Evolutionary conservation across 2,888 invertebrate species (phyloP).

Genomic region (Hipparchia semele): DNA sequence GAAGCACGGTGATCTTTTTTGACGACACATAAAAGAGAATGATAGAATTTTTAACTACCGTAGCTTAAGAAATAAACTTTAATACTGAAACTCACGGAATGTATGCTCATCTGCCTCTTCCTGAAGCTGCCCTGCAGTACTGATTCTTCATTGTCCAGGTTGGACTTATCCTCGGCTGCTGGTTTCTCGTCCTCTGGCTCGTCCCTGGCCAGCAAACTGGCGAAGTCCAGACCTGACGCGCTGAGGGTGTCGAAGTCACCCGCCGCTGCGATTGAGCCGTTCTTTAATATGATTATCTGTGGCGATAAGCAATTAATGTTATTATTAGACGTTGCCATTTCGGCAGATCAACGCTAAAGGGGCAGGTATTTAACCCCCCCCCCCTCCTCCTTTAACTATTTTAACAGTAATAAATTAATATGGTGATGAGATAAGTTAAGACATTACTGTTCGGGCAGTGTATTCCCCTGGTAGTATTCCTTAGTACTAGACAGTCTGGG

Average conservation of each 20-base stretch:
- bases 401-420: no score
- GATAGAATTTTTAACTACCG: no score
- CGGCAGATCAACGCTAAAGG: no score
- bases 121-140: conserved; percentile 70
- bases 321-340: neutral
- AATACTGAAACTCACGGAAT: conserved; percentile 61
- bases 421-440: no score
- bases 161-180: conserved; percentile 45
- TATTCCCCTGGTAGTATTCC: no score
- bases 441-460: no score
- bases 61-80: neutral
- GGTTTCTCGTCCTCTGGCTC: conserved; percentile 70
- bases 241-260: conserved; percentile 88
- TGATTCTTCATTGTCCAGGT: conserved; percentile 54
- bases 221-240: conserved; percentile 90
- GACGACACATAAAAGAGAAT: no score
- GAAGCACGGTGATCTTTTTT: no score
- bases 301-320: neutral
- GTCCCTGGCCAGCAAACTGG: conserved; percentile 85
- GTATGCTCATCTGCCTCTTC: conserved; percentile 77
- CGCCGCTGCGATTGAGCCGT: conserved; percentile 83
- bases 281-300: conserved; percentile 83
- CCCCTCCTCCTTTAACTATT: no score
- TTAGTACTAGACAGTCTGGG: no score
- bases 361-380: no score